These are phyloP conservation scores for Sycophila sp. DNA, from an alignment of 1,140 invertebrate genomes.

Conservation along the genomic window DNA sequence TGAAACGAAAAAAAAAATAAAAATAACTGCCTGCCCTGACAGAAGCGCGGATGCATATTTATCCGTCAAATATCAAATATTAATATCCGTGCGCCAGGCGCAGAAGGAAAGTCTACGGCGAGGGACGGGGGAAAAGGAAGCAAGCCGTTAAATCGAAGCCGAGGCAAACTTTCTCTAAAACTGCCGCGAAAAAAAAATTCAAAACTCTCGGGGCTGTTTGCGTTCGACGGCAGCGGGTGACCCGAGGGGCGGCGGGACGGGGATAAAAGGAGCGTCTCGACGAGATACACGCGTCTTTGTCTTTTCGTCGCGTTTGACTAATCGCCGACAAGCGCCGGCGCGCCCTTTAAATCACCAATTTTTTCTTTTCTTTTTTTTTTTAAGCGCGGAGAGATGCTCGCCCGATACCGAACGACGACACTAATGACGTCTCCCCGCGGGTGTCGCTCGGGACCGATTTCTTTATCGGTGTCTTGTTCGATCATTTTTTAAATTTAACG, in stretches of 20 bases:
- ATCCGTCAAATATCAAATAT: constrained; percentile 16
- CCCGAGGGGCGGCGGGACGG: not conserved
- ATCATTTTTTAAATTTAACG: constrained; percentile 10
- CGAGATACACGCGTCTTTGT: not conserved
- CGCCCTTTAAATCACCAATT: constrained; percentile 5
- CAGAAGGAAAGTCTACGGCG: not conserved
- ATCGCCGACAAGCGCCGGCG: constrained; percentile 7
- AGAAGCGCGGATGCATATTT: not conserved
- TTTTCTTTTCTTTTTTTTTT: not conserved
- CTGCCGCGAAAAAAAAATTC: not conserved
- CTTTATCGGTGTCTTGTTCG: not conserved
- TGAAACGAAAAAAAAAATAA: no score
- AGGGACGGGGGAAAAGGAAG: not conserved
- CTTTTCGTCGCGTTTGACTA: constrained; percentile 15
- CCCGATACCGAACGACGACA: not conserved
- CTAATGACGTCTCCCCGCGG: not conserved
- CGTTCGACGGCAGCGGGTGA: no score
- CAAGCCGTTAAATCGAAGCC: not conserved
- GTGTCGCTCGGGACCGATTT: not conserved
- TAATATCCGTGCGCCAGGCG: not conserved
- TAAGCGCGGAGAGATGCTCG: not conserved
- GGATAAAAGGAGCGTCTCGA: not conserved
- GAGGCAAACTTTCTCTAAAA: constrained; percentile 3
- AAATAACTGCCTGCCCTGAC: no score
- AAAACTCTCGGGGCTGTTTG: no score